A percentile compares a stretch with the other conserved stretches of the same genome.
Conservation (phyloP, 2,888 invertebrate genomes). For the Clivina fossor region DNA sequence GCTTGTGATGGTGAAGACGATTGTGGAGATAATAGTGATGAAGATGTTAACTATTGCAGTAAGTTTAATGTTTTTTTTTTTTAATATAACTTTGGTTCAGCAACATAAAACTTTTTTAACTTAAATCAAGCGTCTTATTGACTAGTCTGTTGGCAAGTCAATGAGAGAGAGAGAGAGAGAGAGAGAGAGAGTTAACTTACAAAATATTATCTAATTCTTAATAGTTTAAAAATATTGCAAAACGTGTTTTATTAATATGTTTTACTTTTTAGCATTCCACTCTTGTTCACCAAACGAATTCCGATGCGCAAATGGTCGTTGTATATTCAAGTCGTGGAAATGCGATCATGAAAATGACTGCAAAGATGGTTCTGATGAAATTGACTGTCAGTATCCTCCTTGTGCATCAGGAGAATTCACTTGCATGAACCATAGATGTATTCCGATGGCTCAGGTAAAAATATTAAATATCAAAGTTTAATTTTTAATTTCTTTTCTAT, state of each 20-base stretch:
- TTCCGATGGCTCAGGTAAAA: slow-evolving; percentile 76
- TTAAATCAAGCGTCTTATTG: too few relatives aligned
- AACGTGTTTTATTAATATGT: slow-evolving; percentile 21
- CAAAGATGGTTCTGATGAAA: slow-evolving; percentile 89
- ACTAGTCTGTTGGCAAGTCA: too few relatives aligned
- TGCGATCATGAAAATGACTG: slow-evolving; percentile 95
- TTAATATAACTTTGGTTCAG: neutral
- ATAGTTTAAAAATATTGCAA: neutral
- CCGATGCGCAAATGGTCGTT: slow-evolving; percentile 92
- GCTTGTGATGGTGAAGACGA: slow-evolving; percentile 94
- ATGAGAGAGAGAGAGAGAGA: too few relatives aligned
- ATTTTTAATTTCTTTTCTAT: too few relatives aligned
- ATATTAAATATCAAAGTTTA: too few relatives aligned
- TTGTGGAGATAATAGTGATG: slow-evolving; percentile 87
- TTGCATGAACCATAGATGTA: slow-evolving; percentile 90
- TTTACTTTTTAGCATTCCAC: slow-evolving; percentile 68
- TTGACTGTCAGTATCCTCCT: slow-evolving; percentile 83
- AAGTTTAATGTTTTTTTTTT: slow-evolving; percentile 46
- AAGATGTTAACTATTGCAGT: slow-evolving; percentile 83
- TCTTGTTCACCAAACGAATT: slow-evolving; percentile 94
- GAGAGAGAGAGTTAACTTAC: too few relatives aligned
- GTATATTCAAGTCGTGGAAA: slow-evolving; percentile 93
- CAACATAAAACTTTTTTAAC: too few relatives aligned
- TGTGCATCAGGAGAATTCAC: slow-evolving; percentile 94
- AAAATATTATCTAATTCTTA: too few relatives aligned